Conservation (phyloP, 2,797 vertebrate genomes). For the Notoglanidium macrostoma region DNA sequence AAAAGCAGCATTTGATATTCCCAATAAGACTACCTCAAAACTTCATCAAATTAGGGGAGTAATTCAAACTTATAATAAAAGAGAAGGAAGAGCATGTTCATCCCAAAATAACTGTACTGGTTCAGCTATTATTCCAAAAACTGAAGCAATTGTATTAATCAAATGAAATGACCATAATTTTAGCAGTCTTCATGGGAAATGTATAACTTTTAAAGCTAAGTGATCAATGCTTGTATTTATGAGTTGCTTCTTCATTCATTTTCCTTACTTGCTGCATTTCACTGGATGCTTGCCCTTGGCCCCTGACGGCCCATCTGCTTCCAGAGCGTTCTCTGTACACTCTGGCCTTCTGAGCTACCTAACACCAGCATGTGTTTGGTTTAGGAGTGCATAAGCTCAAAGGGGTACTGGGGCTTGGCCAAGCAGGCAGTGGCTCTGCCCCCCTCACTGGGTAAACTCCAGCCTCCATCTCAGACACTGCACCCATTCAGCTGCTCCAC, state of each 20-base stretch:
- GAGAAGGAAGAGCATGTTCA: not conserved
- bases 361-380: constrained; percentile 55
- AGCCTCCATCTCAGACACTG: constrained; percentile 70
- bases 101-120: not conserved
- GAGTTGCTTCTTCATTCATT: not conserved
- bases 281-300: constrained; percentile 56
- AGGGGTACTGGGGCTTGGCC: constrained; percentile 53
- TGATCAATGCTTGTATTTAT: constrained; percentile 4
- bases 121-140: not conserved
- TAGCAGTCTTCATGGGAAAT: not conserved
- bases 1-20: not conserved
- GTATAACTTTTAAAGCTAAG: not conserved
- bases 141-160: not conserved
- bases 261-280: constrained; percentile 5
- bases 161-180: not conserved
- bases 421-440: constrained; percentile 53
- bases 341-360: constrained; percentile 51
- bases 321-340: constrained; percentile 46
- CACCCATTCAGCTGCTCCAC: constrained; percentile 73
- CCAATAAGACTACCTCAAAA: not conserved
- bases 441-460: constrained; percentile 70
- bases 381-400: constrained; percentile 63
- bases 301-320: constrained; percentile 56
- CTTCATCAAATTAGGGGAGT: not conserved
- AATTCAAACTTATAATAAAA: not conserved